These are phyloP conservation scores for Notarius lentiginosus DNA, from an alignment of 2,113 vertebrate species.

Conservation along the genomic window DNA sequence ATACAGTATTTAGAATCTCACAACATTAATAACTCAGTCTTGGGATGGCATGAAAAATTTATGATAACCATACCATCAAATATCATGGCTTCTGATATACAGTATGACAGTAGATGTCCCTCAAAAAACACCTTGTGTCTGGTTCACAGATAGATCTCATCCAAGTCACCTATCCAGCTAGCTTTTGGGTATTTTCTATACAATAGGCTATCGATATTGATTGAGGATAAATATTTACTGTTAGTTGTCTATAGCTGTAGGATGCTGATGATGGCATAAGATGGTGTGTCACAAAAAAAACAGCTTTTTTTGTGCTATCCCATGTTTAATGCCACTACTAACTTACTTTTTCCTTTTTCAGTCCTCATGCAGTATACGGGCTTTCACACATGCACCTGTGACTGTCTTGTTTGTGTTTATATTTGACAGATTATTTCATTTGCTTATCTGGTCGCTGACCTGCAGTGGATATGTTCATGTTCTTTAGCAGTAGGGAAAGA, in stretches of 20 bases:
- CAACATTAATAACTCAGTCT: background rate
- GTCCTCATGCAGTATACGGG: background rate
- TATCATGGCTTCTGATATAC: background rate
- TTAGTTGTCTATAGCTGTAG: background rate
- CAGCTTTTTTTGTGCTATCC: background rate
- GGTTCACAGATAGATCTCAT: background rate
- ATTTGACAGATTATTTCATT: background rate
- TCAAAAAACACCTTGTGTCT: background rate
- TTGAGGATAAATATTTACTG: background rate
- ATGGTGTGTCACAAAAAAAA: background rate
- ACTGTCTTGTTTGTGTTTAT: background rate
- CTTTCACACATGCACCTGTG: background rate
- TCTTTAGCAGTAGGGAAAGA: constrained; percentile 16
- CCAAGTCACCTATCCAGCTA: background rate
- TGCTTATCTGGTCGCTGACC: background rate
- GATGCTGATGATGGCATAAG: no score
- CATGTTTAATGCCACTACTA: background rate
- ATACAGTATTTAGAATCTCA: background rate
- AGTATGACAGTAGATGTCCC: background rate
- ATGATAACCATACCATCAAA: background rate
- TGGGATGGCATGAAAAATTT: background rate
- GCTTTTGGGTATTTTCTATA: background rate
- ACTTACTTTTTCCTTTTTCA: background rate
- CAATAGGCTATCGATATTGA: background rate
- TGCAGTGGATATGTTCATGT: background rate